Evolutionary conservation across 2,888 invertebrate species (phyloP).

Genomic region (Ennomos fuscantarius): DNA sequence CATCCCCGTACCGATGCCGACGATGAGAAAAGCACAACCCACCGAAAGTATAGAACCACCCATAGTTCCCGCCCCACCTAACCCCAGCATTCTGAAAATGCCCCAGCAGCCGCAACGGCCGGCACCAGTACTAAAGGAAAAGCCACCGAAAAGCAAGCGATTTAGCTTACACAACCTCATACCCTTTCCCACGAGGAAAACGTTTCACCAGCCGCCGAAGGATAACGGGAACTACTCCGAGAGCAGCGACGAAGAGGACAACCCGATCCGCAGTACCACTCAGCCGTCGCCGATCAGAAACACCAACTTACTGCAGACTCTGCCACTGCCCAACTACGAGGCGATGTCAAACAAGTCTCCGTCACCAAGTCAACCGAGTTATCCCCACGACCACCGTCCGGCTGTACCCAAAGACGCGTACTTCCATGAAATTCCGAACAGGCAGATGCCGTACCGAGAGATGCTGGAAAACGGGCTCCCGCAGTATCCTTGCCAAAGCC

Average conservation of each 20-base stretch:
- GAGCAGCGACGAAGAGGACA: slow-evolving; percentile 85
- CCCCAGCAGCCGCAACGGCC: slow-evolving; percentile 78
- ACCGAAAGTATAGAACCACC: slow-evolving; percentile 57
- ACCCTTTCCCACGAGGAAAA: slow-evolving; percentile 81
- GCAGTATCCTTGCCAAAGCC: slow-evolving; percentile 63
- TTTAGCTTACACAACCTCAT: slow-evolving; percentile 81
- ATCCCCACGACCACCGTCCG: slow-evolving; percentile 57
- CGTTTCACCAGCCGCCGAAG: slow-evolving; percentile 76
- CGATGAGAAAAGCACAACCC: slow-evolving; percentile 56
- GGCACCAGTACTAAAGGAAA: slow-evolving; percentile 77
- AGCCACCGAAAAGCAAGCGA: slow-evolving; percentile 77
- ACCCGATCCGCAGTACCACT: slow-evolving; percentile 72
- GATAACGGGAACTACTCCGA: slow-evolving; percentile 83
- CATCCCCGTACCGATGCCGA: slow-evolving; percentile 42
- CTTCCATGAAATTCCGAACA: slow-evolving; percentile 85
- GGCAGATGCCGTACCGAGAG: slow-evolving; percentile 68
- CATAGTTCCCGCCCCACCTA: slow-evolving; percentile 46
- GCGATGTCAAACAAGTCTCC: slow-evolving; percentile 77
- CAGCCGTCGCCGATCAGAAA: slow-evolving; percentile 85
- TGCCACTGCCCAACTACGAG: slow-evolving; percentile 85
- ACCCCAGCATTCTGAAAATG: slow-evolving; percentile 69
- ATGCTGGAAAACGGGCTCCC: slow-evolving; percentile 63
- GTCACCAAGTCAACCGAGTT: slow-evolving; percentile 65
- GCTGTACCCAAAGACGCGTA: slow-evolving; percentile 86
- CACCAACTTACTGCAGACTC: slow-evolving; percentile 78